Conservation (phyloP, 2,113 vertebrate genomes). For the Columba livia region DNA sequence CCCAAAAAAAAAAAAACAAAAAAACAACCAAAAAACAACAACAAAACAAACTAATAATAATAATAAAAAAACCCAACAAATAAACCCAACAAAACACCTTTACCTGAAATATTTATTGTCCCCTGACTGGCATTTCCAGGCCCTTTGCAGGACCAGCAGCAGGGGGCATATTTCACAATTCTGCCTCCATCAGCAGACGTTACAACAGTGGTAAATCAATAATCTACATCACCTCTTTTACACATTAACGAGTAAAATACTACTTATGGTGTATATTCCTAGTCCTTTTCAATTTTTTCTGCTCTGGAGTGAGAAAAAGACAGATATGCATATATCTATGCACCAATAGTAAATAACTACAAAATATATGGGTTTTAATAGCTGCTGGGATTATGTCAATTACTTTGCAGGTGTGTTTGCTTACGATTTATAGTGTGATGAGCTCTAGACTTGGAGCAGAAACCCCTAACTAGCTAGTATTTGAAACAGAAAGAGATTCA, state of each 20-base stretch:
- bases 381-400: conserved; percentile 38
- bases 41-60: too few species aligned
- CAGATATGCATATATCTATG: background rate
- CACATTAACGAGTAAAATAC: background rate
- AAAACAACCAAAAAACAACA: too few species aligned
- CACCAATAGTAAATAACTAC: background rate
- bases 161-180: conserved; percentile 43
- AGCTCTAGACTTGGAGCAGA: conserved; percentile 22
- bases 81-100: too few species aligned
- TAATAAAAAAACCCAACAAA: too few species aligned
- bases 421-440: conserved; percentile 46
- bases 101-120: background rate
- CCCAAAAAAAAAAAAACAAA: too few species aligned
- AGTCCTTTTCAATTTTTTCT: background rate
- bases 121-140: background rate
- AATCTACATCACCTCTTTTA: conserved; percentile 17
- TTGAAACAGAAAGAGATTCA: background rate
- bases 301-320: background rate
- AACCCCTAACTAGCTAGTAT: background rate
- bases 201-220: conserved; percentile 21
- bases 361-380: conserved; percentile 1
- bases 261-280: background rate
- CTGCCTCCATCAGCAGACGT: background rate
- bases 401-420: conserved; percentile 42
- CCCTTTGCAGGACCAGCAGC: conserved; percentile 5